Conservation (phyloP, 2,888 invertebrate genomes). For the Dorcus parallelipipedus region DNA sequence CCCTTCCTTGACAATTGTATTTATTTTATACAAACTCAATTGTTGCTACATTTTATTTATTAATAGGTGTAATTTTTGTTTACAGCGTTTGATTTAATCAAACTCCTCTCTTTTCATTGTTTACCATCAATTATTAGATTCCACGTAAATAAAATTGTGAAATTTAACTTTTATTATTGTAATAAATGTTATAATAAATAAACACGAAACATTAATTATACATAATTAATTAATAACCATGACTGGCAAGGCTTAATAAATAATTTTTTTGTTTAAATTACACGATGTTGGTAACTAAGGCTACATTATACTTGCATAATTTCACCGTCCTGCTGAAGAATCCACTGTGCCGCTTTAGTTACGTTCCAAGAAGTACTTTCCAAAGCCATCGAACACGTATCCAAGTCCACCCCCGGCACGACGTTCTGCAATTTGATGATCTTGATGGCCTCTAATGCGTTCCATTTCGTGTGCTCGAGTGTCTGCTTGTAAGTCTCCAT, state of each 20-base stretch:
- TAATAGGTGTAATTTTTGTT: no score
- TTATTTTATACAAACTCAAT: no score
- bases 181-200: background rate
- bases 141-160: no score
- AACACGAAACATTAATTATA: conserved; percentile 1
- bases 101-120: no score
- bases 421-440: conserved; percentile 63
- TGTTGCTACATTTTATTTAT: no score
- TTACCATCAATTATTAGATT: no score
- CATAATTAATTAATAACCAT: conserved; percentile 4
- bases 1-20: no score
- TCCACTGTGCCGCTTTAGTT: conserved; percentile 61
- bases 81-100: no score
- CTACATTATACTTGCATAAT: conserved; percentile 12
- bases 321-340: conserved; percentile 49
- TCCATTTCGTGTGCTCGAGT: conserved; percentile 82
- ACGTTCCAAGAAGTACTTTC: conserved; percentile 64
- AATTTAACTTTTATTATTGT: background rate
- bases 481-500: conserved; percentile 59
- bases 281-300: conserved; percentile 4
- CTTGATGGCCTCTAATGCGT: conserved; percentile 86
- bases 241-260: conserved; percentile 11
- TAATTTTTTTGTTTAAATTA: conserved; percentile 2
- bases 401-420: conserved; percentile 39
- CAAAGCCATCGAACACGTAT: conserved; percentile 54